Percentiles rank a stretch among this genome's conserved stretches.
These are phyloP conservation scores for Morpho achilles DNA, from an alignment of 2,888 invertebrate genomes.

Conservation along the genomic window DNA sequence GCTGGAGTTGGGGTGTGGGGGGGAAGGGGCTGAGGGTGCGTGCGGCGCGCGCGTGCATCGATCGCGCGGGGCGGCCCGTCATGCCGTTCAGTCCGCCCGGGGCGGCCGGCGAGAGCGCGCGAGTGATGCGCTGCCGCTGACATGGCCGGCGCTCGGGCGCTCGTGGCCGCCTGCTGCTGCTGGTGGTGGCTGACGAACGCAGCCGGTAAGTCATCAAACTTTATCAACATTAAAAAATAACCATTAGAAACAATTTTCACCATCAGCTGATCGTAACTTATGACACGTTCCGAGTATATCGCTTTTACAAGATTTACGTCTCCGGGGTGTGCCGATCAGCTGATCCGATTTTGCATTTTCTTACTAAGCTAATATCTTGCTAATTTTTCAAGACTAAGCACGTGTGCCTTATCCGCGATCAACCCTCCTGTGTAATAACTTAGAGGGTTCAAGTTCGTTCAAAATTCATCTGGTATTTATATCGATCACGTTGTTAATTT, in stretches of 20 bases:
- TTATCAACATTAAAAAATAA: conserved; percentile 12
- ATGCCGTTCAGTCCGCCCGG: conserved; percentile 67
- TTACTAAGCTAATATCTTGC: conserved; percentile 11
- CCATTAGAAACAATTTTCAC: conserved; percentile 6
- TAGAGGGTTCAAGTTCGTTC: conserved; percentile 42
- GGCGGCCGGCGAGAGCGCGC: conserved; percentile 78
- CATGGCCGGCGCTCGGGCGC: conserved; percentile 79
- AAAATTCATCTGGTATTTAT: conserved; percentile 36
- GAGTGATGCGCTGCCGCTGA: conserved; percentile 76
- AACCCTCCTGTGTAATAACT: conserved; percentile 38
- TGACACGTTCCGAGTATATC: conserved; percentile 23
- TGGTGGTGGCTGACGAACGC: conserved; percentile 76
- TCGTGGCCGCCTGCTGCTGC: conserved; percentile 75
- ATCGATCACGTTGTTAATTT: conserved; percentile 18
- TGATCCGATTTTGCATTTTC: conserved; percentile 26
- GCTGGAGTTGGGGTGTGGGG: conserved; percentile 42
- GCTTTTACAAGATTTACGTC: conserved; percentile 44
- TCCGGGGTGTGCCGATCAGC: conserved; percentile 33
- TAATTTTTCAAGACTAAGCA: conserved; percentile 29
- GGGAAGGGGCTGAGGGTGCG: conserved; percentile 58
- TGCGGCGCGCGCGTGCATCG: conserved; percentile 65
- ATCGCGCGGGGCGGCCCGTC: conserved; percentile 39
- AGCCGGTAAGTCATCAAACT: conserved; percentile 67
- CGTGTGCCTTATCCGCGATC: conserved; percentile 44
- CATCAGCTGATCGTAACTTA: conserved; percentile 56